Evolutionary conservation across 2,797 vertebrate genomes (phyloP).

Genomic region (Hapalemur alaotrensis): DNA sequence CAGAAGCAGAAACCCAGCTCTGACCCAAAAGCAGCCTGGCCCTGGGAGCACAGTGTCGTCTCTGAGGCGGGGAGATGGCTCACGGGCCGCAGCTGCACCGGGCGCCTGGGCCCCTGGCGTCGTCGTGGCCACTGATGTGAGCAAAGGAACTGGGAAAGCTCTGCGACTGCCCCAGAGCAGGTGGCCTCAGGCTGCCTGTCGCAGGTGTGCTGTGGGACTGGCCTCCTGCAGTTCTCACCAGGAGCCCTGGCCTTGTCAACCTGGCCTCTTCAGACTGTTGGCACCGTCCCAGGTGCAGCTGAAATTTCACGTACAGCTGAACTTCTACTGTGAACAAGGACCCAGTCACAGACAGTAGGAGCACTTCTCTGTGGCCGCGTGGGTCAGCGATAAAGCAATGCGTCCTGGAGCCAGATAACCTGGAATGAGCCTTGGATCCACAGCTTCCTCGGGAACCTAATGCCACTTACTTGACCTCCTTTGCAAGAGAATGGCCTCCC

Average conservation of each 20-base stretch:
- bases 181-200: background rate
- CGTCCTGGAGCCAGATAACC: background rate
- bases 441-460: background rate
- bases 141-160: background rate
- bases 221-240: background rate
- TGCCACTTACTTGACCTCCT: background rate
- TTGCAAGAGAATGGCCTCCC: background rate
- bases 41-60: background rate
- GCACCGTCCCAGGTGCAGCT: background rate
- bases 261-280: background rate
- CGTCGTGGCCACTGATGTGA: background rate
- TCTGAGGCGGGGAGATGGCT: too few relatives aligned
- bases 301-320: background rate
- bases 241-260: background rate
- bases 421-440: background rate
- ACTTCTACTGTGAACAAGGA: background rate
- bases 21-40: background rate
- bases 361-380: background rate
- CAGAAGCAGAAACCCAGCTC: background rate
- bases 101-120: background rate
- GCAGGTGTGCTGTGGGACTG: background rate
- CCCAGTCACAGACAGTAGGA: accelerated
- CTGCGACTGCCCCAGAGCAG: accelerated
- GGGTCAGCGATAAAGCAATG: background rate
- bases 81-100: accelerated